Conservation (phyloP, 1,140 invertebrate genomes). For the Papilio dardanus region DNA sequence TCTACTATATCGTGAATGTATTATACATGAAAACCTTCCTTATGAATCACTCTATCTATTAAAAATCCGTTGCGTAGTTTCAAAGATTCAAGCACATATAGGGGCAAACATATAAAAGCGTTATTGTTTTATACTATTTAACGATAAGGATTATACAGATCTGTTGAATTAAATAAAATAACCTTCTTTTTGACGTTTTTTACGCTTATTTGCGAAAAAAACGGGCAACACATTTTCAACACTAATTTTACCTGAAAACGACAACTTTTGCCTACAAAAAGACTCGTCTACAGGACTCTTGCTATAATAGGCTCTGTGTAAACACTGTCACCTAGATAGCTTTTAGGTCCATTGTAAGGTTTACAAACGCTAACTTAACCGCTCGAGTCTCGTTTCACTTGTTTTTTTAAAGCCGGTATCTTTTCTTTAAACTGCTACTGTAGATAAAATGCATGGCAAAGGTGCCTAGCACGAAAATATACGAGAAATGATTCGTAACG, state of each 20-base stretch:
- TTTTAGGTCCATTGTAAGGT: constrained; percentile 9
- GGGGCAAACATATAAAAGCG: no score
- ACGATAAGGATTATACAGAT: no score
- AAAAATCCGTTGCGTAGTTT: no score
- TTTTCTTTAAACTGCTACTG: neutral
- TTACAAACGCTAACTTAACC: neutral
- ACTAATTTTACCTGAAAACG: neutral
- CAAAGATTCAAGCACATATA: no score
- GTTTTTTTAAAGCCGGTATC: neutral
- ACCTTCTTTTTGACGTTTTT: neutral
- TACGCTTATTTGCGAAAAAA: neutral
- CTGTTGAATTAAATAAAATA: neutral
- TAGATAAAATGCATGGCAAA: no score
- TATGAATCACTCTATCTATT: no score
- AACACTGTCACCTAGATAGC: neutral
- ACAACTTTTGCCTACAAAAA: neutral
- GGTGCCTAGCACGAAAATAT: no score
- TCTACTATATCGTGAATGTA: no score
- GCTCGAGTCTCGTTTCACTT: neutral
- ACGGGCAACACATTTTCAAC: neutral
- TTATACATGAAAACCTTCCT: no score
- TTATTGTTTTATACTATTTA: no score
- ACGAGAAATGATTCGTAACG: no score
- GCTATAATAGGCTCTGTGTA: neutral
- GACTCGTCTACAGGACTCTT: neutral